These are phyloP conservation scores for Ctenomys sociabilis DNA, from an alignment of 2,113 vertebrate species.

Conservation along the genomic window DNA sequence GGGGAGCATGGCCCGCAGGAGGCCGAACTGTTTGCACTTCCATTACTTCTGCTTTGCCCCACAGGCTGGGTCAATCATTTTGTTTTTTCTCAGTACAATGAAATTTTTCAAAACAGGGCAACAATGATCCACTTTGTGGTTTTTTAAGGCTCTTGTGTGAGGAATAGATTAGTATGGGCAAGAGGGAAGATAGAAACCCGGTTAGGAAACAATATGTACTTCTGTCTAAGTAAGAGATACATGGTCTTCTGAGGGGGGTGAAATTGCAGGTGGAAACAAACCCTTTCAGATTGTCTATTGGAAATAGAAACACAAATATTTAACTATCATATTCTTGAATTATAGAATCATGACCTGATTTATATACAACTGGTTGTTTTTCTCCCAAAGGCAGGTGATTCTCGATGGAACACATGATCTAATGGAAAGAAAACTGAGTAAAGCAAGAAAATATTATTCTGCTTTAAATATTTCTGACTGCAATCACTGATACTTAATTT, in stretches of 20 bases:
- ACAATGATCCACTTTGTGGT: too few relatives aligned
- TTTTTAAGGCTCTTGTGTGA: neutral
- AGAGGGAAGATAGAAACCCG: neutral
- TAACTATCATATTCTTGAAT: neutral
- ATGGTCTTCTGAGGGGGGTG: too few relatives aligned
- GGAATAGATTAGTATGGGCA: rapidly evolving
- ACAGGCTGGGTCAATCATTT: neutral
- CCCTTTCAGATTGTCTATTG: neutral
- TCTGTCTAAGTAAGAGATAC: neutral
- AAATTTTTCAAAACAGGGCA: neutral
- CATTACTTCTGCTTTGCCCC: too few relatives aligned
- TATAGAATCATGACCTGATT: neutral
- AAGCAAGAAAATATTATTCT: neutral
- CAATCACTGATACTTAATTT: neutral
- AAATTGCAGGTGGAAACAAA: neutral
- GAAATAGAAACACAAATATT: neutral
- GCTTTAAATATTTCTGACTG: conserved; percentile 10
- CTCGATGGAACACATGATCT: neutral
- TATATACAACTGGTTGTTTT: neutral
- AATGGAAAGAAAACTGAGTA: neutral
- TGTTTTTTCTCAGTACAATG: neutral
- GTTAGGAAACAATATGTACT: neutral
- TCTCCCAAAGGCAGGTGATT: neutral
- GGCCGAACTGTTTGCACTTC: neutral
- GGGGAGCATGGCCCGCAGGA: rapidly evolving